phyloP scores from a whole-genome alignment of 2,888 invertebrate species.

The Eupelmus urozonus region DNA sequence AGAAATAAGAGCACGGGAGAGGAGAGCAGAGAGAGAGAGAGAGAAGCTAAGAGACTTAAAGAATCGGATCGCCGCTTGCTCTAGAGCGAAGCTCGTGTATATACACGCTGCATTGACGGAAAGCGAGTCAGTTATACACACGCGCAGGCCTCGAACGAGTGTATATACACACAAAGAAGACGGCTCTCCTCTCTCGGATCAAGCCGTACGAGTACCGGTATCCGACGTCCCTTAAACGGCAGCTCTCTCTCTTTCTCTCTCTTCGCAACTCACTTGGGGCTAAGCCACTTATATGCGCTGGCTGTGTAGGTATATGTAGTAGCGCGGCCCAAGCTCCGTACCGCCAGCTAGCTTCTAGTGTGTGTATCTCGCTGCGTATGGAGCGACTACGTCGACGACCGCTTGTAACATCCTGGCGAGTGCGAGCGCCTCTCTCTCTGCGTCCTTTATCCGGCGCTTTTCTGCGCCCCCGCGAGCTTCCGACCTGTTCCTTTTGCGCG shows the following conservation, averaged over 20 bases:
- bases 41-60: slow-evolving; percentile 47
- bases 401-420: neutral
- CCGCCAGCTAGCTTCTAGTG: neutral
- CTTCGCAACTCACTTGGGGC: slow-evolving; percentile 18
- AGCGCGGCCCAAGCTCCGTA: neutral
- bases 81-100: slow-evolving; percentile 7
- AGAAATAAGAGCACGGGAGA: slow-evolving; percentile 35
- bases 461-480: no score
- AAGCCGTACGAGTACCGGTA: slow-evolving; percentile 50
- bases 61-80: slow-evolving; percentile 30
- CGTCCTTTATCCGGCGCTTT: no score
- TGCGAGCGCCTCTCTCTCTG: no score
- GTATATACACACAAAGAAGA: neutral
- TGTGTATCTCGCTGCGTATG: neutral
- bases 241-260: slow-evolving; percentile 5
- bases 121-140: slow-evolving; percentile 15
- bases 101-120: slow-evolving; percentile 10
- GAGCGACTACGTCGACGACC: neutral
- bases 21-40: slow-evolving; percentile 22
- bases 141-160: neutral
- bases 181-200: slow-evolving; percentile 23
- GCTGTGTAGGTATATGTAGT: neutral
- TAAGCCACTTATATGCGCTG: slow-evolving; percentile 31
- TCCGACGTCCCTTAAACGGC: slow-evolving; percentile 46
- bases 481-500: no score